Evolutionary conservation across 2,113 vertebrate species (phyloP), one percentile per base, ranked within the genome.

Genomic region (Condylura cristata): DNA sequence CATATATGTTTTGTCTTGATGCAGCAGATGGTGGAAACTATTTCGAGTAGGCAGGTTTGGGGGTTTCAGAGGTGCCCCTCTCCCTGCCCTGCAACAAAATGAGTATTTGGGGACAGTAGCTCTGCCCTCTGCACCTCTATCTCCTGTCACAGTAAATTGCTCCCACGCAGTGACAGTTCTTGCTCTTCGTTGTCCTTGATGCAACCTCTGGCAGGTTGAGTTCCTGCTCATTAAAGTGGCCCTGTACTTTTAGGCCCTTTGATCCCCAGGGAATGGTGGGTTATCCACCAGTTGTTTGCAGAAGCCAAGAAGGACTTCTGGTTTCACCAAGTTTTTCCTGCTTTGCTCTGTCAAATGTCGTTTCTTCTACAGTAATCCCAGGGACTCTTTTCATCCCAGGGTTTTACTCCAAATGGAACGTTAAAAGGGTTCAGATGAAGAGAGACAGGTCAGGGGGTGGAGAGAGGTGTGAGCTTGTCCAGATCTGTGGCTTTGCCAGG

Each of bases 401-500:
- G 72, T 93, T 94, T 96, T 79, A 90, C 92, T 96, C 96, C 86
- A 94, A 86, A 93, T 88, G 97, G 95, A 95, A 96, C 93, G 95
- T 95, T 97, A 96, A 95, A 91, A 97, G 84, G 71, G 95, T 93
- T 95, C 95, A 96, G 93, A 95, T 97, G 94, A 89, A 12, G 89
- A 96, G 68, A 96, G 79, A 90, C 84, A 84, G 97, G 96, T 93
- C 95, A 96, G 90, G 93, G 94, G 89, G 95, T 72, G 72, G 96
- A 86, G 93, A 96, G 95, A 95, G 16, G 22, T 92, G 94, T 93
- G 96, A 90, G 48, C 93, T 90, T 97, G 96, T 96, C 3, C 12
- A 96, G 97, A 97, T 93, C 96, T 97, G 85, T 79, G 79, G 97
- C 97, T 98, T 98, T 96, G 94, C 95, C 98, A 98, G 97, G 97